Base-by-base conservation (phyloP, 1,140 invertebrate genomes). In the Anoplolepis gracilipes region DNA sequence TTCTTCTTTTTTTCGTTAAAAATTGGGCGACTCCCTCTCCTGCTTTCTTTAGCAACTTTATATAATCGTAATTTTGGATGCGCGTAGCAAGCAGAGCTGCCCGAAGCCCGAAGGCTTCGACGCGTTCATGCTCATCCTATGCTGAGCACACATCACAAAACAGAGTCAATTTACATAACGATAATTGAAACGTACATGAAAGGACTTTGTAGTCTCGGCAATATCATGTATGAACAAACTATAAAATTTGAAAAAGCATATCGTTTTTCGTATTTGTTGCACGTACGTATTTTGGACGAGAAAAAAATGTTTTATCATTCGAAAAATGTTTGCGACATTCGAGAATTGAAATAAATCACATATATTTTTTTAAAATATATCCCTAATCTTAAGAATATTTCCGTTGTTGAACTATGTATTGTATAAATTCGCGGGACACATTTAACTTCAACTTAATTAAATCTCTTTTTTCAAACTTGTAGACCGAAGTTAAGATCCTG, bases 91-190 rank as follows among this genome's bases (percentile, higher is more conserved):
- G 46, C 46, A 69, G 30, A 75, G 13, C 16, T 36, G 64, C 84
- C 86, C 25, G 70, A n/a, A n/a, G n/a, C n/a, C n/a, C n/a, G 33
- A 59, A 86, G 85, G 85, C 88, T 73, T 76, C 39, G 22, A 76
- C 82, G 61, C 59, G 78, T 84, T 89, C 67, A 84, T 84, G 85
- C 64, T 85, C 67, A 62, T 84, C 73, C 88, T 22, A 25, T 64
- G 82, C 78, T 84, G 53, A 78, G 65, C 77, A 88, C 67, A 87
- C 88, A 89, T 84, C 89, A 91, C 89, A 92, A 93, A 93, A 92
- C 92, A 91, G 92, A 94, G 93, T 93, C 92, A 94, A 94, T 94
- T 94, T 94, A 91, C 93, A 93, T 93, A 94, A 94, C 92, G 93
- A 94, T 93, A 94, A 94, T 94, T 94, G 93, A 93, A 92, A 93